These are phyloP conservation scores for Leucania comma DNA, from an alignment of 2,888 invertebrate genomes.

Conservation along the genomic window DNA sequence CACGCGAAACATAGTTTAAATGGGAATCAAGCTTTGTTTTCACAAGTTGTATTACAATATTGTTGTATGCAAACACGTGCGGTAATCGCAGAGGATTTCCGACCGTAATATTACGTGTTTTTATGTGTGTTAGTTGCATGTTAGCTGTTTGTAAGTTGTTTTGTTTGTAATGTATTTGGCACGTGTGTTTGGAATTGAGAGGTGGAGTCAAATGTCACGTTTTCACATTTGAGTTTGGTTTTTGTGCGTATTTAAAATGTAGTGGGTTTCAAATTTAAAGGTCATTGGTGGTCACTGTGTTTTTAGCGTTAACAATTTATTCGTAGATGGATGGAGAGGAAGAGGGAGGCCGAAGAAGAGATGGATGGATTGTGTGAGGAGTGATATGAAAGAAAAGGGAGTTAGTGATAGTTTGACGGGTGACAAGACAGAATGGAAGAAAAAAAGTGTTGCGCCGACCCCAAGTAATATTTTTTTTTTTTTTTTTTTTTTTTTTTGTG, in stretches of 20 bases:
- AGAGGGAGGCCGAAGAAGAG: too few species aligned
- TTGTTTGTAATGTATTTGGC: constrained; percentile 7
- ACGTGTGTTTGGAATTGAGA: constrained; percentile 38
- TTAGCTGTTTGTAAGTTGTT: constrained; percentile 30
- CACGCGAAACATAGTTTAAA: constrained; percentile 60
- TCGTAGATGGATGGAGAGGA: too few species aligned
- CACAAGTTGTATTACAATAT: constrained; percentile 51
- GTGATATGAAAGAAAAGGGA: too few species aligned
- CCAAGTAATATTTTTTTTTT: too few species aligned
- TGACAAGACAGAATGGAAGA: too few species aligned
- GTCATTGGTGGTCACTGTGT: background rate
- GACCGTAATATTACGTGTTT: constrained; percentile 50
- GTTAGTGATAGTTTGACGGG: too few species aligned
- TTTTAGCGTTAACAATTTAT: too few species aligned
- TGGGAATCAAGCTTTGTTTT: constrained; percentile 55
- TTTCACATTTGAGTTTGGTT: constrained; percentile 1
- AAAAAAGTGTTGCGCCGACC: too few species aligned
- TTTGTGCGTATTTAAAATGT: constrained; percentile 4
- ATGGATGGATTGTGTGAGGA: too few species aligned
- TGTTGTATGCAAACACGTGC: constrained; percentile 57
- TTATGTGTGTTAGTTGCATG: constrained; percentile 57
- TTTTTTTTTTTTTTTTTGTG: too few species aligned
- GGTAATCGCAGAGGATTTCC: constrained; percentile 54
- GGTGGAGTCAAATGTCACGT: constrained; percentile 15
- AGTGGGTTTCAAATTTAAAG: background rate